Evolutionary conservation across 2,113 vertebrate species (phyloP), one percentile per base, ranked within the genome.

Genomic region (Vidua chalybeata): DNA sequence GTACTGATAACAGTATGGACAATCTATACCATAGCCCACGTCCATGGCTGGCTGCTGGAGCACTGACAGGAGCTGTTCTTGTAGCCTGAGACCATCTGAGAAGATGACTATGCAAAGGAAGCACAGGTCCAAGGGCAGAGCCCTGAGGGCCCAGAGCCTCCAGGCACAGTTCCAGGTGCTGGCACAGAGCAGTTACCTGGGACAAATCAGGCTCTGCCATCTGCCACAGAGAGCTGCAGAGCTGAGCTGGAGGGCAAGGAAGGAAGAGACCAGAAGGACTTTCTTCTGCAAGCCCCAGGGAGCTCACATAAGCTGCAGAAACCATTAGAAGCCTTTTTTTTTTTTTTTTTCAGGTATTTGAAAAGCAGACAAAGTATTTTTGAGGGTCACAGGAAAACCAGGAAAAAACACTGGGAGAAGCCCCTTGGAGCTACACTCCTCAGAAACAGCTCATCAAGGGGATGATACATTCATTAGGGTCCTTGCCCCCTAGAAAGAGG

Each of bases 131-230:
- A 81, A 96, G 91, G 76, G 68, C 83, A 92, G 58, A 96, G 55
- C 35, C 79, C 79, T 71, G 55, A 85, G 67, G 33, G 39, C 92
- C 59, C 72, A 63, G 43, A 61, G 51, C 76, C 68, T 90, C 46
- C 3, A 56, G 88, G 95, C 92, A 94, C 43, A 90, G 26, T 35
- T 92, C 94, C 96, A 94, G 51, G 35, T 55, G 48, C 72, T 93
- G 93, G 79, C 80, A 93, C 55, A 45, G 33, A 88, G 51, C 15
- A 24, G 83, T 54, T 92, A 55, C 72, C 61, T 86, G 90, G 83
- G 92, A 93, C 61, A 94, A 90, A 89, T 54, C 27, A 55, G 68
- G 39, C 46, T 90, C 59, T 92, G 80, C 92, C 96, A 93, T 97
- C 96, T 97, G 96, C 76, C 68, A 90, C 39, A 33, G 52, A 22